A percentile compares a stretch with the other conserved stretches of the same genome.
Evolutionary conservation across 2,888 invertebrate genomes (phyloP).

Genomic region (Diachrysia chrysitis): DNA sequence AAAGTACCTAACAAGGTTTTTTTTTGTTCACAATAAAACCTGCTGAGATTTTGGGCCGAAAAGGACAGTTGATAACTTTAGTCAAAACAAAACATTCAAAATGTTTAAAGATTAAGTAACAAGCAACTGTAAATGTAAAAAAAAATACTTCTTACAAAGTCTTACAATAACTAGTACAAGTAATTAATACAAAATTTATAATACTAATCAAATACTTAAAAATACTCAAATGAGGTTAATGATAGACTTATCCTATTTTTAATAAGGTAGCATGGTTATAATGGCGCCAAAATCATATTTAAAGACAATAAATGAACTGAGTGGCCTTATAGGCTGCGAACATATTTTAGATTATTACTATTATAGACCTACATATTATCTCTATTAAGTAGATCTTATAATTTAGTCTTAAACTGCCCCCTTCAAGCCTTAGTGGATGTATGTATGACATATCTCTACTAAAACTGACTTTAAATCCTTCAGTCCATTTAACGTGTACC

Average conservation of each 20-base stretch:
- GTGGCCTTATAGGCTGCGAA: background rate
- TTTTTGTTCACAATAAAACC: too few species aligned
- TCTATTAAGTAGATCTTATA: too few species aligned
- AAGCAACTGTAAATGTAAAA: background rate
- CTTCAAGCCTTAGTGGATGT: too few species aligned
- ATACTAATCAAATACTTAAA: background rate
- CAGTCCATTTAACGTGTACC: background rate
- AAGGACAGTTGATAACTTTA: too few species aligned
- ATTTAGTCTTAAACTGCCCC: too few species aligned
- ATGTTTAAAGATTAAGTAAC: background rate
- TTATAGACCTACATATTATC: too few species aligned
- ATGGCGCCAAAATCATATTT: background rate
- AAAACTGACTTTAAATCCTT: background rate
- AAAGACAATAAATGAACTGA: background rate
- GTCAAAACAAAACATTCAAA: background rate
- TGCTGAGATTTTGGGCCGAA: too few species aligned
- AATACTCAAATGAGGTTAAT: slow-evolving; percentile 2
- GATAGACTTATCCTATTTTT: background rate
- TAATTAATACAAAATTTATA: background rate
- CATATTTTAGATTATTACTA: too few species aligned
- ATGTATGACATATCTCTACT: too few species aligned
- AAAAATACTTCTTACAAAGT: background rate
- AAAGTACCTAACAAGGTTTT: too few species aligned
- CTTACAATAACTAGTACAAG: background rate
- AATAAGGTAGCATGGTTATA: background rate